Base-by-base conservation (phyloP, 2,888 invertebrate genomes). In the Linnaemya tessellans region DNA sequence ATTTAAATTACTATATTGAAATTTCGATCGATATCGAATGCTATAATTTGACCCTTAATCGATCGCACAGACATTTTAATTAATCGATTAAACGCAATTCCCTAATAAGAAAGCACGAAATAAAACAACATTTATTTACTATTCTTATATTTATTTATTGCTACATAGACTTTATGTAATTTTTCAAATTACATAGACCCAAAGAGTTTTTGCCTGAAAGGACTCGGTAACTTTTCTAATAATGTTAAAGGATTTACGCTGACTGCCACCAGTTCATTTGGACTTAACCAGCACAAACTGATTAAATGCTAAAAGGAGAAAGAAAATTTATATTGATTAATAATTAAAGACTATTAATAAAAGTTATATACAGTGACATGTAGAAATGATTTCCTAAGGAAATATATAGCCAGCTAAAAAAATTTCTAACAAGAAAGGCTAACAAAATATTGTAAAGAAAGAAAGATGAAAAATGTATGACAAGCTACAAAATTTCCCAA, bases 171-270 rank as follows among this genome's bases (percentile, higher is more conserved):
- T 38, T 5, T 62, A 20, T 41, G n/a, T 20, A 30, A 35, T 15
- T 49, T 51, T 13, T 51, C 38, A 8, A 10, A 56, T 81, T 85
- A 85, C 79, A 62, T 82, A 1, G 74, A 9, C 22, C 79, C 78
- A 62, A 85, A 85, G 2, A 73, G 8, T 62, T 95, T 95, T 91
- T 94, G 94, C 88, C 93, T 94, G 73, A 96, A 93, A 3, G 95
- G 94, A 8, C 95, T 94, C 13, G 97, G 97, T 77, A 97, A 92
- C 88, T 95, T 94, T 67, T 96, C 94, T 9, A 95, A 93, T 56
- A 97, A 93, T 79, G 95, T 94, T 65, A 95, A 93, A 0, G 96
- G 96, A 88, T 95, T 95, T 1, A 96, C 94, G 92, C 97, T 97
- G 38, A 98, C 94, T 1, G 95, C 94, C 7, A 97, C 95, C 88